phyloP scores from a whole-genome alignment of 2,888 invertebrate genomes.

The Graphium colonna region DNA sequence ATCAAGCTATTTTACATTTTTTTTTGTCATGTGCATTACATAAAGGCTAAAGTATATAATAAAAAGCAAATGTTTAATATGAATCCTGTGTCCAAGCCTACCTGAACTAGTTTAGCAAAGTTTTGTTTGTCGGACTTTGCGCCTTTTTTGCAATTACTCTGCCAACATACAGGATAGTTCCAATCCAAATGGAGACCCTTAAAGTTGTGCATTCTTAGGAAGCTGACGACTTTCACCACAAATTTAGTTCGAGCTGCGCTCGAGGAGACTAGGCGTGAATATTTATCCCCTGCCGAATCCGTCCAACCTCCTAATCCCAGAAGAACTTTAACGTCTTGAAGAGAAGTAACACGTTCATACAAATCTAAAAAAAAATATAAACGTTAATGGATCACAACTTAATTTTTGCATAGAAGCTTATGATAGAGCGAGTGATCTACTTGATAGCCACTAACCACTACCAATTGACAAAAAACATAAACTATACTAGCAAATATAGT shows the following conservation, averaged over 20 bases:
- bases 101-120: constrained; percentile 87
- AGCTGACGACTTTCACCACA: constrained; percentile 84
- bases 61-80: too few species aligned
- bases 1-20: too few species aligned
- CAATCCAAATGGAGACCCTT: constrained; percentile 95
- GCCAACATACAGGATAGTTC: constrained; percentile 97
- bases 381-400: neutral
- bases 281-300: constrained; percentile 93
- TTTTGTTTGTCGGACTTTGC: constrained; percentile 88
- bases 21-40: too few species aligned
- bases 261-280: constrained; percentile 87
- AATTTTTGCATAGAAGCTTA: neutral
- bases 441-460: too few species aligned
- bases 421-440: neutral
- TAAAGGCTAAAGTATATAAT: too few species aligned
- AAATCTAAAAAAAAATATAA: constrained; percentile 77
- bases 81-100: too few species aligned
- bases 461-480: too few species aligned
- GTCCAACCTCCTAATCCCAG: constrained; percentile 97
- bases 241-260: constrained; percentile 84
- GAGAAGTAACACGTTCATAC: constrained; percentile 87
- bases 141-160: constrained; percentile 92
- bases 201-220: constrained; percentile 87
- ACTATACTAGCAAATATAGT: too few species aligned
- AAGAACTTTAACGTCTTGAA: constrained; percentile 83